A percentile compares a stretch with the other conserved stretches of the same genome.
Conservation (phyloP, 2,888 invertebrate species). For the Mesoligia furuncula region DNA sequence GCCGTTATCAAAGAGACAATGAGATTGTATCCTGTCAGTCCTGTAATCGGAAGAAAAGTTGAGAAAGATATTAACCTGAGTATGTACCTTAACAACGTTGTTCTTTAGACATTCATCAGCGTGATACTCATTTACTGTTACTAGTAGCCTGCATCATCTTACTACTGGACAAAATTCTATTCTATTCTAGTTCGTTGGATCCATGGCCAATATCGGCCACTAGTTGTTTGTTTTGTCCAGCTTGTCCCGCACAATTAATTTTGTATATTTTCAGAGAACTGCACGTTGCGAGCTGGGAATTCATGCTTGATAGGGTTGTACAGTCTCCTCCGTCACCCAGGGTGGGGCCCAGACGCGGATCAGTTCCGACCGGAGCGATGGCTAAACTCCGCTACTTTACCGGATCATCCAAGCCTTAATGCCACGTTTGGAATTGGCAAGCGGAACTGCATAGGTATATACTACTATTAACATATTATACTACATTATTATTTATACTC, state of each 20-base stretch:
- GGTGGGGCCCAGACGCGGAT: slow-evolving; percentile 76
- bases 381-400: slow-evolving; percentile 71
- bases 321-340: slow-evolving; percentile 73
- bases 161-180: not conserved
- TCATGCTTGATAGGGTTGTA: slow-evolving; percentile 71
- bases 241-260: not conserved
- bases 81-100: slow-evolving; percentile 14
- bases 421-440: slow-evolving; percentile 75
- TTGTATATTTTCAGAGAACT: slow-evolving; percentile 18
- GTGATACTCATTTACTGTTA: not conserved
- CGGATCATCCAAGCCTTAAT: slow-evolving; percentile 70
- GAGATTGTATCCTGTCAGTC: slow-evolving; percentile 45
- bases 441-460: slow-evolving; percentile 76
- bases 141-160: not conserved
- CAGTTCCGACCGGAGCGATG: slow-evolving; percentile 78
- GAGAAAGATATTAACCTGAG: slow-evolving; percentile 44
- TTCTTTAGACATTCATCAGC: not conserved
- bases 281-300: slow-evolving; percentile 68
- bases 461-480: too few species aligned
- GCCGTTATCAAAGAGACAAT: slow-evolving; percentile 53
- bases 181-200: too few species aligned
- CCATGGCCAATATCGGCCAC: not conserved
- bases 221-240: not conserved
- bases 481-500: not conserved
- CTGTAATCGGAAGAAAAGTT: slow-evolving; percentile 33